Percentiles rank a stretch among this genome's conserved stretches.
Evolutionary conservation across 2,113 vertebrate genomes (phyloP).

Genomic region (Mirounga angustirostris): DNA sequence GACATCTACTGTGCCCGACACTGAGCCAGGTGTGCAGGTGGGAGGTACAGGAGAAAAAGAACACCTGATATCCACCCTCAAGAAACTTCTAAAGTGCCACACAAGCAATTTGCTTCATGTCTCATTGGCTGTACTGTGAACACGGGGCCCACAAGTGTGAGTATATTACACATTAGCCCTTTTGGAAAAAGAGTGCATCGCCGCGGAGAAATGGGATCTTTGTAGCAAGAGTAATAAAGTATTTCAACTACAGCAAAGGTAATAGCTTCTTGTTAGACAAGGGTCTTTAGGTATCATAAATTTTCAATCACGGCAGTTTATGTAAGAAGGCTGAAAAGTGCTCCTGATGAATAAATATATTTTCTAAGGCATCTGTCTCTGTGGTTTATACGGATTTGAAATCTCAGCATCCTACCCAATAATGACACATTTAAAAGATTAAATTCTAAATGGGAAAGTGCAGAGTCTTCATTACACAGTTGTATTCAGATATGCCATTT

Average conservation of each 20-base stretch:
- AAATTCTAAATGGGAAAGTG: slow-evolving; percentile 70
- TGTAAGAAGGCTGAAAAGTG: slow-evolving; percentile 49
- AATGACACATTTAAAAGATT: slow-evolving; percentile 71
- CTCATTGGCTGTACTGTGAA: background rate
- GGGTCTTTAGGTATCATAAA: slow-evolving; percentile 64
- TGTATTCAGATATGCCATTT: slow-evolving; percentile 60
- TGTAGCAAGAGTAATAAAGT: slow-evolving; percentile 67
- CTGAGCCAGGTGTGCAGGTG: background rate
- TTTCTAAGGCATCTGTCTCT: slow-evolving; percentile 64
- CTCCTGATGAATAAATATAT: slow-evolving; percentile 55
- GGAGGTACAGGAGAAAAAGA: background rate
- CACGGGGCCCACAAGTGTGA: background rate
- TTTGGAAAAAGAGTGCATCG: slow-evolving; percentile 58
- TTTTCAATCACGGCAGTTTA: slow-evolving; percentile 59
- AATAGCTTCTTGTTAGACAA: slow-evolving; percentile 68
- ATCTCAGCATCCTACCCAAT: slow-evolving; percentile 65
- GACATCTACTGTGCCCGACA: background rate
- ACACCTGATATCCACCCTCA: background rate
- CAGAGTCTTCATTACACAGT: slow-evolving; percentile 57
- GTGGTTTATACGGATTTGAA: slow-evolving; percentile 42
- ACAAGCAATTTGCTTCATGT: background rate
- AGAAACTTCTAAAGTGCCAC: background rate
- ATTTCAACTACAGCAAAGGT: slow-evolving; percentile 58
- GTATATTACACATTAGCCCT: slow-evolving; percentile 5
- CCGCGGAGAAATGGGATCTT: slow-evolving; percentile 56